Evolutionary conservation across 2,113 vertebrate genomes (phyloP), one percentile per base, ranked within the genome.

Genomic region (Tiliqua scincoides): DNA sequence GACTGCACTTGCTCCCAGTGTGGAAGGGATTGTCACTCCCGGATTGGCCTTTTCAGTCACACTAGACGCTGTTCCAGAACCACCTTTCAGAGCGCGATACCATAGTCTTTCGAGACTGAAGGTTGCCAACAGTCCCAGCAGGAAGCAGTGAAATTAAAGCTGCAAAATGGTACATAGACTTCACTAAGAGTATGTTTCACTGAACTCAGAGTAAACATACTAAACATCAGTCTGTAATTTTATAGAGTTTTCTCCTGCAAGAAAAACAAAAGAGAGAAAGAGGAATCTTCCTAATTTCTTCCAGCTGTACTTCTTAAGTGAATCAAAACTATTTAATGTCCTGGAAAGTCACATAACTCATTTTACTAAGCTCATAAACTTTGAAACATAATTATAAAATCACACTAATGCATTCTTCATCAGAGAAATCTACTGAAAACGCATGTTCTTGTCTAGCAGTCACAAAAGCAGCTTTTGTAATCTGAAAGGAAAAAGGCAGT

Each of bases 381-480:
- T 7, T 80, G 63, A 86, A 81, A 72, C 17, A 6, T 57, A 79
- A 84, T 84, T 73, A 79, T 63, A 84, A 79, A 84, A 79, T 37
- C 35, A 81, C 32, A 62, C 35, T 35, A 59, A 18, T 43, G 35
- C 74, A 48, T 6, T 35, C 32, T 84, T 37, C 37, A 87, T 76
- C 73, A 43, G 82, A 57, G 70, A 77, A 91, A 78, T 59, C 27
- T 43, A 72, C 84, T 43, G 4, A 71, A 79, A 84, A 74, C 32
- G 48, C 40, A 81, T 79, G 18, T 18, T 77, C 17, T 75, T 77
- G 32, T 77, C 59, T 85, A 86, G 75, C 54, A 11, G 77, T 73
- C 61, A 23, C 23, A 74, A 88, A 88, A 54, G 70, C 83, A 76
- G 15, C 71, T 76, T 87, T 88, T 76, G 79, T 82, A 89, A 61